Evolutionary conservation across 2,113 vertebrate species (phyloP).

Genomic region (Nothobranchius furzeri): DNA sequence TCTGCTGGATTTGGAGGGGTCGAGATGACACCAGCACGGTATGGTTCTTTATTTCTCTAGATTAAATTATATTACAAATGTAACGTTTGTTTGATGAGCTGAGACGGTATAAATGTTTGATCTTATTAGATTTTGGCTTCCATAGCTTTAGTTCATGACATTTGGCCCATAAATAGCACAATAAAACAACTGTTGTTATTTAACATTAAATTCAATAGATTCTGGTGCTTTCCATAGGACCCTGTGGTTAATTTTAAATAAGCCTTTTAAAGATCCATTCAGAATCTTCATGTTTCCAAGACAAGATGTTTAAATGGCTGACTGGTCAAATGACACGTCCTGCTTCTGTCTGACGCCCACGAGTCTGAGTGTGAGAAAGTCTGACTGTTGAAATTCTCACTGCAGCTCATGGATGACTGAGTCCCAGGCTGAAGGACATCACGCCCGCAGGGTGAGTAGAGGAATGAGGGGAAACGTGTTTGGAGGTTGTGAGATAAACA

Average conservation of each 20-base stretch:
- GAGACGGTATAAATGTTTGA: no score
- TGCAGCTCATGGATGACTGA: conserved; percentile 66
- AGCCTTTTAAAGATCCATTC: no score
- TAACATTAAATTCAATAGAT: no score
- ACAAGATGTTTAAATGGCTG: conserved; percentile 16
- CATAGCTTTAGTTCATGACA: no score
- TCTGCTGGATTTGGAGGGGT: conserved; percentile 1
- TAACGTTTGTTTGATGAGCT: no score
- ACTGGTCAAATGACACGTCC: conserved; percentile 42
- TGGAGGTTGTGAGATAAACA: neutral
- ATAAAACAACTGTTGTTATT: no score
- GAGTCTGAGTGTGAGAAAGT: conserved; percentile 68
- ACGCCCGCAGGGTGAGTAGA: conserved; percentile 31
- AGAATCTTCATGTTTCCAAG: neutral
- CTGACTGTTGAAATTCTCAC: conserved; percentile 65
- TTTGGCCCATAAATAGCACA: no score
- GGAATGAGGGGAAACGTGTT: neutral
- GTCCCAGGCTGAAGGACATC: conserved; percentile 24
- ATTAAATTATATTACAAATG: neutral
- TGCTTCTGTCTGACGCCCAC: conserved; percentile 38
- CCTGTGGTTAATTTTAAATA: no score
- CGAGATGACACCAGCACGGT: neutral
- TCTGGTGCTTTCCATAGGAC: no score
- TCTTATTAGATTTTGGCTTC: no score
- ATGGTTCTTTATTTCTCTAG: conserved; percentile 34